Evolutionary conservation across 2,797 vertebrate genomes (phyloP), one percentile per base, ranked within the genome.

Genomic region (Alectoris magna): DNA sequence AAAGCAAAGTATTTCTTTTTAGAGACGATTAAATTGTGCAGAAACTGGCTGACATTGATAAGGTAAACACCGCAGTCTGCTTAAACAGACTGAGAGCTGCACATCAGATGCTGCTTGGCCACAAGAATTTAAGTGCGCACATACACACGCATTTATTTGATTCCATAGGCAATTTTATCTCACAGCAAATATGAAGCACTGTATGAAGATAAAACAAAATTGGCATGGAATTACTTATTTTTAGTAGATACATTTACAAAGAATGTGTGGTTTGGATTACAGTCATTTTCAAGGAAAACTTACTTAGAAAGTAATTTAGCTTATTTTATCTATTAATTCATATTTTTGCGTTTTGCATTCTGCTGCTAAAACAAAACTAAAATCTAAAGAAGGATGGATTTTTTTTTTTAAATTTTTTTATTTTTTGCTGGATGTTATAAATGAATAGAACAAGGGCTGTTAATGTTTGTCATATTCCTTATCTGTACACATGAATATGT

Each of bases 401-500:
- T 27, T 43, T 43, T 43, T 43, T 43, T 11, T 41, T 41, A 11
- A 11, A 39, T 39, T 39, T 39, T 9, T 39, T 43, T 43, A 87
- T 93, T 63, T 96, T 90, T 73, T 27, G 68, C 77, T 70, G 95
- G 89, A 81, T 97, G 94, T 87, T 94, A 94, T 91, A 96, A 97
- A 95, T 87, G 91, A 93, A 91, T 87, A 87, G 94, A 96, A 92
- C 80, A 93, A 95, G 84, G 66, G 67, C 92, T 95, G 95, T 92
- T 95, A 96, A 95, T 41, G 86, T 91, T 93, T 92, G 95, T 93
- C 76, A 80, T 87, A 95, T 56, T 68, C 93, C 93, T 96, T 91
- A 62, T 48, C 63, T 81, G 95, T 95, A 96, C 92, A 94, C 95
- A 96, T 92, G 91, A 93, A 96, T 94, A 93, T 91, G 93, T 95